Evolutionary conservation across 2,797 vertebrate genomes (phyloP).

Genomic region (Pyrocephalus nanus): DNA sequence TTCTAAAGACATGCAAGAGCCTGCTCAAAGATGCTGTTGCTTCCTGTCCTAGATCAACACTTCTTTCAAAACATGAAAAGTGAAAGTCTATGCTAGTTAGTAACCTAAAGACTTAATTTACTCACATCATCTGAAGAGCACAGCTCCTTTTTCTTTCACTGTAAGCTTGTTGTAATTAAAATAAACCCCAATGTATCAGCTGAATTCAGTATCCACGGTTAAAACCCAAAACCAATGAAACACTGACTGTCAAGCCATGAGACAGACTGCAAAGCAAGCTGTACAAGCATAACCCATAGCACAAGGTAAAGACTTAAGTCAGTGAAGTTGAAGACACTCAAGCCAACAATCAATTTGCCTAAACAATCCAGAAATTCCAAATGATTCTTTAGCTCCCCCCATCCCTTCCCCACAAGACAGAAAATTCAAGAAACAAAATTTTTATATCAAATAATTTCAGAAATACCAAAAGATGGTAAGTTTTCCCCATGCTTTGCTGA

Average conservation of each 20-base stretch:
- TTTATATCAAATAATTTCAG: background rate
- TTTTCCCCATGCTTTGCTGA: background rate
- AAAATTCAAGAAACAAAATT: background rate
- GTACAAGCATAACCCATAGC: background rate
- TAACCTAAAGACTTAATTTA: background rate
- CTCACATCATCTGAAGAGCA: background rate
- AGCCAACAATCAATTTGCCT: background rate
- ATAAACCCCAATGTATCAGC: background rate
- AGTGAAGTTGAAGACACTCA: background rate
- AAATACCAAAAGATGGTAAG: background rate
- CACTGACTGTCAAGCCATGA: background rate
- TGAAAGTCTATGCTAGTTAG: background rate
- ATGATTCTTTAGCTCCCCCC: background rate
- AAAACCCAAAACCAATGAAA: background rate
- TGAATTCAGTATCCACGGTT: background rate
- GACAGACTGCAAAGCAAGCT: background rate
- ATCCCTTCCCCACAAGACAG: fast-evolving
- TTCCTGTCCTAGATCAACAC: background rate
- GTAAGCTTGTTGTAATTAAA: background rate
- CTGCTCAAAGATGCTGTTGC: background rate
- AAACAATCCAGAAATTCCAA: background rate
- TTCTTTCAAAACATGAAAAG: background rate
- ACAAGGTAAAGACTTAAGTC: background rate
- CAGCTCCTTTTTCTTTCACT: background rate
- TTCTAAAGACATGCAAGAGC: background rate